Evolutionary conservation across 1,140 invertebrate genomes (phyloP), one percentile per base, ranked within the genome.

Genomic region (Drosophila yakuba): DNA sequence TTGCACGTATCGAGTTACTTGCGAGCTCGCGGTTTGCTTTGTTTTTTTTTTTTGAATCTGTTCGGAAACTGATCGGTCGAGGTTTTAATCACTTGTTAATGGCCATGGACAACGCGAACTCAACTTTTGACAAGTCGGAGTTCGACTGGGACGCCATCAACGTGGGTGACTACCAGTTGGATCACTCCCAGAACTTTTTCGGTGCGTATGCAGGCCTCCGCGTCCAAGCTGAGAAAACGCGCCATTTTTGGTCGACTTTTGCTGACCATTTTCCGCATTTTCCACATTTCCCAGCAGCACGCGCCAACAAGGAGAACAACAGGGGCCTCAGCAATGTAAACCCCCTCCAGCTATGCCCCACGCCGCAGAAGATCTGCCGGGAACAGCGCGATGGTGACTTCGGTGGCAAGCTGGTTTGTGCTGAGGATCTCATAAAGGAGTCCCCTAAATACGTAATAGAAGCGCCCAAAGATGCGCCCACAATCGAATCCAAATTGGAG

Each of bases 161-260:
- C 32, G 69, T 82, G 14, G 78, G 78, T 5, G 66, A 88, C 28
- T 83, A 66, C 23, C 47, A 61, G 17, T 25, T 89, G 23, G 61
- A 84, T 66, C 76, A 83, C 61, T 83, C 71, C 0, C 51, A 73
- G 28, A 73, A 86, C 32, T 80, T 77, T 17, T 89, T 74, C 41
- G 76, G 84, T 89, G 48, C 10, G 78, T 51, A 51, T 17, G 6
- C 6, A 48, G 23, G 25, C 47, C 10, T 44, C 2, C 8, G 32
- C 15, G 36, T 28, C 36, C 58, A 41, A 51, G 51, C 50, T 47
- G 58, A n/a, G 15, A 59, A 32, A 77, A 41, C 58, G 74, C 82
- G 51, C 71, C 74, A 76, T 71, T 69, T 86, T 86, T 25, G n/a
- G 28, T 32, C 35, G 15, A 4, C 25, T 14, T 43, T n/a, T 5